Conservation (phyloP, 2,113 vertebrate species). For the Petrocephalus zakoni region DNA sequence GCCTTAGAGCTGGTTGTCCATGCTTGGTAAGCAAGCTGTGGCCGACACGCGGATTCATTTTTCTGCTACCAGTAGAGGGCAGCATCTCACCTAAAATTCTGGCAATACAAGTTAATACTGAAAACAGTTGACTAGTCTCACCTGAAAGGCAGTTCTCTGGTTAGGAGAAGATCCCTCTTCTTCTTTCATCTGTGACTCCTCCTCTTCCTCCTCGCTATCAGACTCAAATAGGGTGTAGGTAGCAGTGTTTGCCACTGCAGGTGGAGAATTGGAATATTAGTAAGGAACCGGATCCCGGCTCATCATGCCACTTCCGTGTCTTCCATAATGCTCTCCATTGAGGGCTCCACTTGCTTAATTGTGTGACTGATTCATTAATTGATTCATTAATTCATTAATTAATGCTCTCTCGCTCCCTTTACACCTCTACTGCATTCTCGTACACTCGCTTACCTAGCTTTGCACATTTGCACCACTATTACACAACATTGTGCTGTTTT, state of each 20-base stretch:
- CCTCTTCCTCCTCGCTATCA: constrained; percentile 60
- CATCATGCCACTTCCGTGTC: neutral
- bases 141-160: constrained; percentile 68
- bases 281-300: neutral
- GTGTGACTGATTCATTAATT: neutral
- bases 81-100: neutral
- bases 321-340: neutral
- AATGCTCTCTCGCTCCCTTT: neutral
- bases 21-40: constrained; percentile 63
- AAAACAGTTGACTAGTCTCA: constrained; percentile 25
- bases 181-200: constrained; percentile 45
- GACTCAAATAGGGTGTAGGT: constrained; percentile 61
- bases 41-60: neutral
- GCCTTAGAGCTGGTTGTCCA: constrained; percentile 59
- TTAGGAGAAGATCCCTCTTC: constrained; percentile 43
- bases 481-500: neutral
- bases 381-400: neutral
- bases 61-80: neutral
- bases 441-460: neutral
- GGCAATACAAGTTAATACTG: neutral
- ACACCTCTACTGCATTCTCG: neutral
- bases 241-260: constrained; percentile 52
- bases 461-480: neutral
- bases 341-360: neutral
- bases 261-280: neutral